Percentiles rank a stretch among this genome's conserved stretches.
phyloP scores from a whole-genome alignment of 1,140 invertebrate species.

The Vanessa tameamea region DNA sequence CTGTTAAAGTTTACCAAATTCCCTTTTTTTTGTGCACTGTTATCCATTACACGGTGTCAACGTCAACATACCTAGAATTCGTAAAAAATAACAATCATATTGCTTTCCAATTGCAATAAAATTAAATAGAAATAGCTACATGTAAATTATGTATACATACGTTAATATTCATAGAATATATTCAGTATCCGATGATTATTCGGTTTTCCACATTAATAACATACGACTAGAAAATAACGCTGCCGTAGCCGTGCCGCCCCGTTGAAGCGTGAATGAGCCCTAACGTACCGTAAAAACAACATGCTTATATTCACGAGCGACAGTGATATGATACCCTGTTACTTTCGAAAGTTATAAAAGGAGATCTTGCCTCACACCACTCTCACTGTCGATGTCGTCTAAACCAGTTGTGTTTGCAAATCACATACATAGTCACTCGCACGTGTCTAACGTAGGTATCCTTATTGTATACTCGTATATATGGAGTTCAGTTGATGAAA shows the following conservation, averaged over 20 bases:
- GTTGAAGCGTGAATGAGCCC: constrained; percentile 39
- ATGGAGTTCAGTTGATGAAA: constrained; percentile 23
- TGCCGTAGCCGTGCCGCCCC: constrained; percentile 25
- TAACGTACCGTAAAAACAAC: constrained; percentile 45
- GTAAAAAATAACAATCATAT: too few species aligned
- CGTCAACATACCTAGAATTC: too few species aligned
- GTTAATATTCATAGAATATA: not conserved
- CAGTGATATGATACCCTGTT: constrained; percentile 40
- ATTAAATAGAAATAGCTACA: too few species aligned
- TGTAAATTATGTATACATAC: not conserved
- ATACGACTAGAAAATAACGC: constrained; percentile 18
- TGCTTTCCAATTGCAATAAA: too few species aligned
- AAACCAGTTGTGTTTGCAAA: constrained; percentile 47
- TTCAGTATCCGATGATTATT: not conserved
- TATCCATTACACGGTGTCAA: too few species aligned
- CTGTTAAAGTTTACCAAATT: too few species aligned
- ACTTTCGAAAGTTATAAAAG: constrained; percentile 52
- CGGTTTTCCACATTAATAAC: constrained; percentile 15
- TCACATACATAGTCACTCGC: constrained; percentile 29
- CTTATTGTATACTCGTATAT: constrained; percentile 18
- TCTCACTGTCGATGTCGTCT: constrained; percentile 44
- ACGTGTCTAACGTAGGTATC: constrained; percentile 31
- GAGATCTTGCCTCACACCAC: constrained; percentile 43
- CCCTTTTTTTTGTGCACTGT: too few species aligned
- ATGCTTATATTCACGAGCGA: constrained; percentile 38